Evolutionary conservation across 2,888 invertebrate genomes (phyloP).

Genomic region (Hofmannophila pseudospretella): DNA sequence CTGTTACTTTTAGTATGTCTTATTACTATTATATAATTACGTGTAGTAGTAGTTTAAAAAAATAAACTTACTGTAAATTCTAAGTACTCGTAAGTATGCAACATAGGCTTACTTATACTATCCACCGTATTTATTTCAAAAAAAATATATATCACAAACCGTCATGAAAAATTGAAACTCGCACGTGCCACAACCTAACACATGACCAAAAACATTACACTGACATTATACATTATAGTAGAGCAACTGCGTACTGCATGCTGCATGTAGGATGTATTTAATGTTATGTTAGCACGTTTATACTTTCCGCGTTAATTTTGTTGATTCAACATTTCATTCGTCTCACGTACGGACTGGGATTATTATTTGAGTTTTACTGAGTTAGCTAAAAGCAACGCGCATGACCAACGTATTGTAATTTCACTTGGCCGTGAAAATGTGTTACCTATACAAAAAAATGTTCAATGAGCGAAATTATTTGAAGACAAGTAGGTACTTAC

Average conservation of each 20-base stretch:
- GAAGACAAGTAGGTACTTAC: no score
- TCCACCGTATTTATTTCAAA: no score
- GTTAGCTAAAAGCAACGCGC: slow-evolving; percentile 22
- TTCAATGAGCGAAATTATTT: no score
- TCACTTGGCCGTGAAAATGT: neutral
- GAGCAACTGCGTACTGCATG: slow-evolving; percentile 2
- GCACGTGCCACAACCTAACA: slow-evolving; percentile 18
- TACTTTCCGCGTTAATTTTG: slow-evolving; percentile 56
- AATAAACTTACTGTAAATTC: no score
- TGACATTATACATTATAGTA: slow-evolving; percentile 3
- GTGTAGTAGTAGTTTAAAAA: no score
- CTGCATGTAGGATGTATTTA: slow-evolving; percentile 12
- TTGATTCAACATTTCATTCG: slow-evolving; percentile 63
- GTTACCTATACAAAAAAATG: no score
- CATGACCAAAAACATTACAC: slow-evolving; percentile 16
- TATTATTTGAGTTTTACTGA: slow-evolving; percentile 16
- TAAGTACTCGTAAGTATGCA: no score
- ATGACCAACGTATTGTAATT: slow-evolving; percentile 7
- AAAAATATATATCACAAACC: neutral
- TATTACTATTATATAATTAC: no score
- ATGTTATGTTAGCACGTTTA: slow-evolving; percentile 43
- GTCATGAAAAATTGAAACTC: slow-evolving; percentile 5
- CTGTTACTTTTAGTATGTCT: no score
- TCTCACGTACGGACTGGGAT: slow-evolving; percentile 53
- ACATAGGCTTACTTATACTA: no score